Base-by-base conservation (phyloP, 2,888 invertebrate genomes). In the Carterocephalus palaemon region DNA sequence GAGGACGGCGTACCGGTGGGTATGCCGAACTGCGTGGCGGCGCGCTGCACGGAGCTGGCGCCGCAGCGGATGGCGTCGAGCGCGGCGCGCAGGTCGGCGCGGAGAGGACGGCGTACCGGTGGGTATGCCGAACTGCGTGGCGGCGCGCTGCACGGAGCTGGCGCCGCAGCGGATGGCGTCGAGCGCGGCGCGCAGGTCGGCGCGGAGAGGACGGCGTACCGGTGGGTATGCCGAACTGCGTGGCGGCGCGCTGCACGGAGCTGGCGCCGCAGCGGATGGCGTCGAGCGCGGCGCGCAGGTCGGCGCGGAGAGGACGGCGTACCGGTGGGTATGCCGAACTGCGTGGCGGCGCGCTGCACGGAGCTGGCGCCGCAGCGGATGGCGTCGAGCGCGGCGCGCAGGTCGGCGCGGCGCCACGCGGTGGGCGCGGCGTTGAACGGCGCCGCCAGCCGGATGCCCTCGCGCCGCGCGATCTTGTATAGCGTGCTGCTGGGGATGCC, bases 401-500 rank as follows among this genome's bases (percentile, higher is more conserved):
- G 88, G 79, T 95, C 95, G 54, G 93, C 93, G 20, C 94, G 93
- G 8, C 93, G 92, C 95, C 95, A 96, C 20, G 95, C 92, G 15
- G 95, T 95, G 20, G 95, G 95, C 52, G 95, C 95, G 37, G 95
- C 95, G 88, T 95, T 95, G 82, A 96, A 96, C 2, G 96, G 96
- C 48, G 95, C 95, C 33, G 95, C 94, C 66, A 96, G 83, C 40
- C 95, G 90, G 72, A 96, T 96, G 56, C 95, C 95, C 79, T 96
- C 95, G 62, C 95, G 90, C 52, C 95, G 90, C 17, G 95, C 96
- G 64, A 96, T 95, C 89, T 96, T 96, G 88, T 96, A 96, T 64
- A 96, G 80, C 9, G 96, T 96, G 77, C 95, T 95, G 75, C 95
- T 95, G 26, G 96, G 96, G 72, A 96, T 95, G 28, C 95, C 91